phyloP scores from a whole-genome alignment of 2,888 invertebrate species.

The Ectobius pallidus region DNA sequence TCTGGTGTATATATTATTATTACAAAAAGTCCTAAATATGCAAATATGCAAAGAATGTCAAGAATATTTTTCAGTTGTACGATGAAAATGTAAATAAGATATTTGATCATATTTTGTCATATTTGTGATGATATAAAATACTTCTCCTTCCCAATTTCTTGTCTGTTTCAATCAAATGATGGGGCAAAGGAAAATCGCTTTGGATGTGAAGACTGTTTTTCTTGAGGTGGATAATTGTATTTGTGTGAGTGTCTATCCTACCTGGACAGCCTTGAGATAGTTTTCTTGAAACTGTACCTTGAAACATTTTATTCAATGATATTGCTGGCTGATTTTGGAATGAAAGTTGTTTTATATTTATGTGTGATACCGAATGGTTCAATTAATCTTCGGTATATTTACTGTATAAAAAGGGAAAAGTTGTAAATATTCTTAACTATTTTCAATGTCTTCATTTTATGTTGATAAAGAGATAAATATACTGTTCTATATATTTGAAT shows the following conservation, averaged over 20 bases:
- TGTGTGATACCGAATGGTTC: constrained; percentile 18
- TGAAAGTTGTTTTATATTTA: constrained; percentile 22
- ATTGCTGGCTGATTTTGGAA: constrained; percentile 8
- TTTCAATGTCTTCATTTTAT: constrained; percentile 15
- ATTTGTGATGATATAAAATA: neutral
- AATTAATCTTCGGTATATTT: constrained; percentile 18
- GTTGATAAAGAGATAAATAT: constrained; percentile 6
- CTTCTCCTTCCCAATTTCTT: neutral
- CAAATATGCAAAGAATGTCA: too few relatives aligned
- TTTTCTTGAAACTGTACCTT: neutral
- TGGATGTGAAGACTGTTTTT: neutral
- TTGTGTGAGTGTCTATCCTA: neutral
- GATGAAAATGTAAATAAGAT: neutral
- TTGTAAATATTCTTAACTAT: constrained; percentile 17
- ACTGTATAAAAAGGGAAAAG: neutral
- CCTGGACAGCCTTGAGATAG: neutral
- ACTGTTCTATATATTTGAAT: neutral
- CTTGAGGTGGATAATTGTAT: neutral
- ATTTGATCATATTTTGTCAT: neutral
- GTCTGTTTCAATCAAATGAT: neutral
- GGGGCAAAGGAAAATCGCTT: neutral
- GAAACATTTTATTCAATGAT: neutral
- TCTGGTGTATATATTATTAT: too few relatives aligned
- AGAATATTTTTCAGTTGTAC: too few relatives aligned
- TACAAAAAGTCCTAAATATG: too few relatives aligned